Percentiles rank a stretch among this genome's conserved stretches.
Evolutionary conservation across 2,113 vertebrate genomes (phyloP).

Genomic region (Carassius gibelio): DNA sequence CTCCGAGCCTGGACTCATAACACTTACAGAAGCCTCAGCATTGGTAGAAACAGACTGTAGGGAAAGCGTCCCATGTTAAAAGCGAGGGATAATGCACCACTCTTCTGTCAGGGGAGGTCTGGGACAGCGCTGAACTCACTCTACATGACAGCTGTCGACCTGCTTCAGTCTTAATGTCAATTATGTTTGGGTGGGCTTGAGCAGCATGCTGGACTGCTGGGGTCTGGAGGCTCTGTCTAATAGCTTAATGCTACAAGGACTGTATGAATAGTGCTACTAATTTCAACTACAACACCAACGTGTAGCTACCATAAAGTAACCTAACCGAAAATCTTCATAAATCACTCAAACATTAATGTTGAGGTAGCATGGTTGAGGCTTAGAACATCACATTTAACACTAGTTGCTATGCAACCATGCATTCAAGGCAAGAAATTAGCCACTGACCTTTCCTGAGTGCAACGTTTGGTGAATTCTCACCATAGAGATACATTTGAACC

Average conservation of each 20-base stretch:
- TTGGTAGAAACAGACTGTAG: constrained; percentile 1
- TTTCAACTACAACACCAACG: not conserved
- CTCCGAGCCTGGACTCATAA: constrained; percentile 7
- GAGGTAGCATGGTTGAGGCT: not conserved
- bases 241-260: not conserved
- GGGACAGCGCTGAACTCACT: constrained; percentile 54
- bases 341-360: not conserved
- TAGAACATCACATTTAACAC: not conserved
- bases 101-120: constrained; percentile 9
- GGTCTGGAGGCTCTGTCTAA: not conserved
- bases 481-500: not conserved
- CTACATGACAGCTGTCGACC: constrained; percentile 63
- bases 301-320: not conserved
- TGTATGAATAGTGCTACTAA: not conserved
- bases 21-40: not conserved
- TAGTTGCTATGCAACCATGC: not conserved
- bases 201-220: not conserved
- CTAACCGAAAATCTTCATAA: not conserved
- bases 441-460: not conserved
- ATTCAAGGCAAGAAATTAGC: not conserved
- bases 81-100: constrained; percentile 18
- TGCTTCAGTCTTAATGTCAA: constrained; percentile 27
- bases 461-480: not conserved
- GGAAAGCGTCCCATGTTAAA: constrained; percentile 24
- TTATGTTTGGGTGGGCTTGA: not conserved